Percentiles rank a stretch among this genome's conserved stretches.
Evolutionary conservation across 1,140 invertebrate genomes (phyloP).

Genomic region (Orius laevigatus): DNA sequence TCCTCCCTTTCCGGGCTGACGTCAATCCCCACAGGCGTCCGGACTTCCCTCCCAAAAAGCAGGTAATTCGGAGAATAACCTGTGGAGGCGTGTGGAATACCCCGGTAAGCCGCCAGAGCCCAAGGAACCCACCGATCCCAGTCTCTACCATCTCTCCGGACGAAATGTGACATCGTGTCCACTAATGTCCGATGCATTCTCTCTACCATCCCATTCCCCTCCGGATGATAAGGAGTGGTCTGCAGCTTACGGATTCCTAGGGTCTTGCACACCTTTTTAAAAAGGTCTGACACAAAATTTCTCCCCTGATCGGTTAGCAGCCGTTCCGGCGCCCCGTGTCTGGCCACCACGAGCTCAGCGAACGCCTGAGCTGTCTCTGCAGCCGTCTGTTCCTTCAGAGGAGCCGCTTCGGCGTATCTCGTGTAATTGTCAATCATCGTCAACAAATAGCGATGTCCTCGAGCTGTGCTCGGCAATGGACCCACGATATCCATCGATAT

Average conservation of each 20-base stretch:
- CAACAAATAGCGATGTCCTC: neutral
- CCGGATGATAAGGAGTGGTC: constrained; percentile 22
- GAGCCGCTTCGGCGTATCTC: constrained; percentile 16
- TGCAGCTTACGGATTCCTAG: constrained; percentile 22
- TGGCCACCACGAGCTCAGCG: constrained; percentile 8
- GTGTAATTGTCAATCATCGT: constrained; percentile 12
- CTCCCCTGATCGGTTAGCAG: constrained; percentile 23
- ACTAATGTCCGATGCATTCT: constrained; percentile 13
- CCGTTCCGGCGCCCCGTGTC: constrained; percentile 22
- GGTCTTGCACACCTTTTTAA: constrained; percentile 20
- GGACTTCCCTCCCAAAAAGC: neutral
- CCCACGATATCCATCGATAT: constrained; percentile 6
- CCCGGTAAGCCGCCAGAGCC: neutral
- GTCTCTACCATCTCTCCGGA: no score
- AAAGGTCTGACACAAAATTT: constrained; percentile 21
- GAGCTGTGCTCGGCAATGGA: neutral
- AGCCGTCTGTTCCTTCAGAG: constrained; percentile 2
- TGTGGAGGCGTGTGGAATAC: neutral
- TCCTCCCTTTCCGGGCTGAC: neutral
- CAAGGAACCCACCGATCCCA: neutral
- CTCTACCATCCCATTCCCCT: constrained; percentile 20
- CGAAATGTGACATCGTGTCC: neutral
- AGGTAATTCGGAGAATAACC: neutral
- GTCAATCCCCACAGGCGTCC: neutral
- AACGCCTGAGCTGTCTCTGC: neutral